These are phyloP conservation scores for Phrynocephalus forsythii DNA, from an alignment of 2,797 vertebrate genomes.

Conservation along the genomic window DNA sequence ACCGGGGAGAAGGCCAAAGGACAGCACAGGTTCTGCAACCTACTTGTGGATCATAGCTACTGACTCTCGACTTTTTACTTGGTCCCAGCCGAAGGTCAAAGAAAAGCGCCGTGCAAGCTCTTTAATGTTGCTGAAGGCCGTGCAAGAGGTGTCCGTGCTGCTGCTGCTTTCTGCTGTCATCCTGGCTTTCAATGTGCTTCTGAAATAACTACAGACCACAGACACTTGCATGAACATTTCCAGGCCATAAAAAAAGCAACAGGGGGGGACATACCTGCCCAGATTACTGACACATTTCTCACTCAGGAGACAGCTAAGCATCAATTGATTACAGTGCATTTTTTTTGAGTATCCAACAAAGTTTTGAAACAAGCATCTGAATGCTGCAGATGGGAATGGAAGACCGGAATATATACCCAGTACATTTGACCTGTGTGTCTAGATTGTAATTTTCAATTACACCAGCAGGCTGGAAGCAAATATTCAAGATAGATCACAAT, in stretches of 20 bases:
- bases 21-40: slow-evolving; percentile 37
- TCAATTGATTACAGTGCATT: not conserved
- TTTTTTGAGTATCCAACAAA: not conserved
- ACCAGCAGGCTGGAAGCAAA: not conserved
- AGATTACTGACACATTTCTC: not conserved
- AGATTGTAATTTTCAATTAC: not conserved
- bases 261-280: not conserved
- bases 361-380: not conserved
- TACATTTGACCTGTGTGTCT: not conserved
- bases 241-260: slow-evolving; percentile 38
- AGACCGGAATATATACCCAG: not conserved
- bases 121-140: slow-evolving; percentile 90
- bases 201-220: slow-evolving; percentile 82
- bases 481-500: no score
- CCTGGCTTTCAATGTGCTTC: slow-evolving; percentile 81
- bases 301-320: slow-evolving; percentile 5
- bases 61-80: slow-evolving; percentile 88
- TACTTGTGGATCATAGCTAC: slow-evolving; percentile 94
- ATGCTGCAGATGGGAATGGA: not conserved
- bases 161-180: slow-evolving; percentile 69
- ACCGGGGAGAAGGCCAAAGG: not conserved
- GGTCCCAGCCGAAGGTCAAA: slow-evolving; percentile 90
- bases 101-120: slow-evolving; percentile 92
- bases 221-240: slow-evolving; percentile 38
- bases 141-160: slow-evolving; percentile 75